These are phyloP conservation scores for Arctia plantaginis DNA, from an alignment of 2,888 invertebrate genomes.

Conservation along the genomic window DNA sequence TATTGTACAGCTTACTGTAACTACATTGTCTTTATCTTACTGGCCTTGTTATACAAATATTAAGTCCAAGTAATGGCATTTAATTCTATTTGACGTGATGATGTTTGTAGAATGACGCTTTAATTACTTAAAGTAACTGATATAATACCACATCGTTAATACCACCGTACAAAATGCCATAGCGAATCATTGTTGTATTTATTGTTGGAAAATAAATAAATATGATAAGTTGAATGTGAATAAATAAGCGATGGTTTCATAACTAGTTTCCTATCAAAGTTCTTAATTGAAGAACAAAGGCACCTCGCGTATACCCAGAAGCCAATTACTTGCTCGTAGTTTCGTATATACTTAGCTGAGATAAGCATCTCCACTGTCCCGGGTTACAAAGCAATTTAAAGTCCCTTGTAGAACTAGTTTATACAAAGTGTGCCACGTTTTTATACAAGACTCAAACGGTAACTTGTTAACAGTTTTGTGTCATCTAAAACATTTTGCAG, in stretches of 20 bases:
- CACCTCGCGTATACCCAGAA: background rate
- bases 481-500: slow-evolving; percentile 19
- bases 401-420: slow-evolving; percentile 38
- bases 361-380: slow-evolving; percentile 28
- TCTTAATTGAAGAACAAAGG: slow-evolving; percentile 10
- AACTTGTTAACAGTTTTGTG: slow-evolving; percentile 18
- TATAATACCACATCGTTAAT: background rate
- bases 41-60: too few relatives aligned
- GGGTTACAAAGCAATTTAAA: slow-evolving; percentile 44
- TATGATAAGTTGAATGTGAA: background rate
- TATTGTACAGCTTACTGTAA: too few relatives aligned
- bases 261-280: background rate
- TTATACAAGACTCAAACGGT: slow-evolving; percentile 23
- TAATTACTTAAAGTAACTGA: too few relatives aligned
- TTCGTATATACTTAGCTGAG: slow-evolving; percentile 14
- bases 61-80: too few relatives aligned
- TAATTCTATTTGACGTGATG: too few relatives aligned
- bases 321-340: slow-evolving; percentile 20
- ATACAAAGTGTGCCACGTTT: slow-evolving; percentile 34
- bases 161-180: background rate
- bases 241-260: background rate
- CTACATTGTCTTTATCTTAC: too few relatives aligned
- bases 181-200: background rate
- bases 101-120: too few relatives aligned
- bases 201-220: background rate